Percentiles rank a stretch among this genome's conserved stretches.
phyloP scores from a whole-genome alignment of 1,140 invertebrate species.

The Drosophila neocordata region DNA sequence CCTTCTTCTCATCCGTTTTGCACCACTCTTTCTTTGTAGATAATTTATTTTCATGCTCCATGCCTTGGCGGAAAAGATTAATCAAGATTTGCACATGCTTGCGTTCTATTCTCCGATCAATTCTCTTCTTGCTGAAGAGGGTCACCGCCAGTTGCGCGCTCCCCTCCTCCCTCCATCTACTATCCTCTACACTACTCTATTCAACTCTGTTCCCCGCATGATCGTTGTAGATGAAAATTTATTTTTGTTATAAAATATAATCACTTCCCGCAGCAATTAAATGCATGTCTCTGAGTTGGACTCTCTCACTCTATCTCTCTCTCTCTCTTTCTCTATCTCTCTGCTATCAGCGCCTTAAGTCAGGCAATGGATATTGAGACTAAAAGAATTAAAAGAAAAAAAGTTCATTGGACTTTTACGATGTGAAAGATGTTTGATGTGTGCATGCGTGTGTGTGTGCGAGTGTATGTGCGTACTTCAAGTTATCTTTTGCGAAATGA shows the following conservation, averaged over 20 bases:
- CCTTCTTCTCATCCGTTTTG: conserved; percentile 1
- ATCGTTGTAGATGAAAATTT: conserved; percentile 56
- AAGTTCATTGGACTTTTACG: conserved; percentile 49
- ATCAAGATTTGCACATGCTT: conserved; percentile 80
- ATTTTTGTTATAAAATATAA: conserved; percentile 71
- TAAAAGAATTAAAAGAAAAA: conserved; percentile 29
- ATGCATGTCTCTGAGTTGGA: conserved; percentile 32
- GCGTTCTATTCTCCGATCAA: conserved; percentile 39
- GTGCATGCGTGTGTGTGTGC: neutral
- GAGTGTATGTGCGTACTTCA: neutral
- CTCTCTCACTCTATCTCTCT: neutral
- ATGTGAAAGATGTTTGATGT: neutral
- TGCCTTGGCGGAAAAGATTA: conserved; percentile 76
- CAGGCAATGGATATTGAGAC: conserved; percentile 49
- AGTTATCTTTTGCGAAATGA: neutral
- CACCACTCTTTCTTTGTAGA: conserved; percentile 31
- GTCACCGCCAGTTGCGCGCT: neutral
- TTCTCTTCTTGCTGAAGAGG: neutral
- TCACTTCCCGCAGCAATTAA: conserved; percentile 69
- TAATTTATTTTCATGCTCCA: conserved; percentile 73
- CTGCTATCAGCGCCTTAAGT: conserved; percentile 37
- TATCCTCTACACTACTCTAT: neutral
- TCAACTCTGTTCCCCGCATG: neutral
- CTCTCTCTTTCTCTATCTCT: conserved; percentile 19
- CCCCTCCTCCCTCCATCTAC: neutral